Percentiles rank a stretch among this genome's conserved stretches.
These are phyloP conservation scores for Ashinkailepas kermadecensis DNA, from an alignment of 2,888 invertebrate species.

Conservation along the genomic window DNA sequence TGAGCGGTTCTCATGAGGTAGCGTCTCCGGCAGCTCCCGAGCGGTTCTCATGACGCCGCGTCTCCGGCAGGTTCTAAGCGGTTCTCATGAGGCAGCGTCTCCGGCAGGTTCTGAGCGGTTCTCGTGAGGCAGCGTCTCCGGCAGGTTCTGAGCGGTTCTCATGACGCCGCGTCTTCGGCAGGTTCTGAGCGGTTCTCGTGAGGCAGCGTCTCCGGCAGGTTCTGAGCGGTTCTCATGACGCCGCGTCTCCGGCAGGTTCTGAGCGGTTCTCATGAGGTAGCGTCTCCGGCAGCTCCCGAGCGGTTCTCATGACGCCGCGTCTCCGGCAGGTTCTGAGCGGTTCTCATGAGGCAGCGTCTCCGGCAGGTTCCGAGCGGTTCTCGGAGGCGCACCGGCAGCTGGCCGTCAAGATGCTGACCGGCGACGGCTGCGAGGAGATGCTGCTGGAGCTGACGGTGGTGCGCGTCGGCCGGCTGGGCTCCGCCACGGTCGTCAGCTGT, in stretches of 20 bases:
- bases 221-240: background rate
- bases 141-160: background rate
- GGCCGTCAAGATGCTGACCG: background rate
- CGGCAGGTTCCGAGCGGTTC: background rate
- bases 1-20: background rate
- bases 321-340: no score
- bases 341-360: no score
- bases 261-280: background rate
- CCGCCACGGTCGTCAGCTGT: background rate
- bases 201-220: background rate
- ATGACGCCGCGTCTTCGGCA: no score
- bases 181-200: background rate
- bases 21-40: background rate
- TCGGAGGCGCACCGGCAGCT: background rate
- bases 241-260: background rate
- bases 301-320: background rate
- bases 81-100: no score
- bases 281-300: background rate
- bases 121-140: background rate
- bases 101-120: background rate
- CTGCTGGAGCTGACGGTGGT: slow-evolving; percentile 3
- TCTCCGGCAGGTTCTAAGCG: background rate
- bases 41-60: no score
- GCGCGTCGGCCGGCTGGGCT: background rate
- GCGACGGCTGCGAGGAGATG: background rate